phyloP scores from a whole-genome alignment of 2,113 vertebrate genomes.

The Clarias batrachus region DNA sequence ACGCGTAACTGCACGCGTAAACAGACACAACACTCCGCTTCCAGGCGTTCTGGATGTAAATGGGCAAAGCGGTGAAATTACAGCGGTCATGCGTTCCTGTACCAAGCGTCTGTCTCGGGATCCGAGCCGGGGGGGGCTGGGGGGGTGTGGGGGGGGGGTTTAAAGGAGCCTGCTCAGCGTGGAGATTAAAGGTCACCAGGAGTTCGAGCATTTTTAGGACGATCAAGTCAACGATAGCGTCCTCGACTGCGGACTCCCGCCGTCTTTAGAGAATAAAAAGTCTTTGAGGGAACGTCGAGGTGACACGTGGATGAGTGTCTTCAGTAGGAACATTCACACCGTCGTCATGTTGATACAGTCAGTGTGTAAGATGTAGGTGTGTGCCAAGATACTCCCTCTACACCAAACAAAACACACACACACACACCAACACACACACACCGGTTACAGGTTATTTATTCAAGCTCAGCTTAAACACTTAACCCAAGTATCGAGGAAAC shows the following conservation, averaged over 20 bases:
- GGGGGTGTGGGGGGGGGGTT: not conserved
- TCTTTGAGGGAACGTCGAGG: not conserved
- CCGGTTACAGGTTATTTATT: no score
- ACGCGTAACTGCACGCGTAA: slow-evolving; percentile 32
- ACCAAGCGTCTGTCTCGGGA: slow-evolving; percentile 6
- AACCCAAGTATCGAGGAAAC: no score
- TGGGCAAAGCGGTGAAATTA: slow-evolving; percentile 39
- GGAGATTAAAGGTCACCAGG: slow-evolving; percentile 47
- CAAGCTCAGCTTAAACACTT: no score
- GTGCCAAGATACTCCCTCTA: no score
- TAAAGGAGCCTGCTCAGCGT: slow-evolving; percentile 42
- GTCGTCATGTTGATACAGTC: no score
- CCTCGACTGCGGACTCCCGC: not conserved
- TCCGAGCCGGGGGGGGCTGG: not conserved
- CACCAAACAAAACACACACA: no score
- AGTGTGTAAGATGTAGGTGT: no score
- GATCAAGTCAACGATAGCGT: not conserved
- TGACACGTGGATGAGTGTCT: no score
- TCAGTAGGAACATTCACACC: not conserved
- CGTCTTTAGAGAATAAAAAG: not conserved
- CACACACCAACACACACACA: no score
- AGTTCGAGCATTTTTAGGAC: slow-evolving; percentile 36
- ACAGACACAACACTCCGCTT: slow-evolving; percentile 27
- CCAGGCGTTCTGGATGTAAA: slow-evolving; percentile 29
- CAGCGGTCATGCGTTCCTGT: slow-evolving; percentile 34